Conservation (phyloP, 2,888 invertebrate genomes). For the Himalopsyche tibetana region DNA sequence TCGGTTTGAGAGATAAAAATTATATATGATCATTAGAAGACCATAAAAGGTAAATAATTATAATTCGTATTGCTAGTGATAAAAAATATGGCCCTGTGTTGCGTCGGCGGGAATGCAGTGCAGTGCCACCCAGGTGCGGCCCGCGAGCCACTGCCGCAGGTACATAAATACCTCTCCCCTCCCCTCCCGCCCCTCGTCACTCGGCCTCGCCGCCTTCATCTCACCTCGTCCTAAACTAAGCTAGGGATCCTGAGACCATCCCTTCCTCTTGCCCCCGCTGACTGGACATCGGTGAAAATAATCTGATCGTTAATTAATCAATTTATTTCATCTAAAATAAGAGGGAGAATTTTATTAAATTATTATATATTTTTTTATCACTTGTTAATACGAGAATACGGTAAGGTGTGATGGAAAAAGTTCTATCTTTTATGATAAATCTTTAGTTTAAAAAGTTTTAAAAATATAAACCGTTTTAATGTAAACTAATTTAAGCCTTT, state of each 20-base stretch:
- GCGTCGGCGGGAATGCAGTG: conserved; percentile 38
- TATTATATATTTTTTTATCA: too few relatives aligned
- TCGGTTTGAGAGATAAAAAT: too few relatives aligned
- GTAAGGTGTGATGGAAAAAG: too few relatives aligned
- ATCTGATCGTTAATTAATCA: background rate
- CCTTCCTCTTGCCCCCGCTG: conserved; percentile 5
- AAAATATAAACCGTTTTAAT: too few relatives aligned
- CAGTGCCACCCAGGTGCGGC: conserved; percentile 42
- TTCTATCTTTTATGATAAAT: too few relatives aligned
- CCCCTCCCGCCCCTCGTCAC: background rate
- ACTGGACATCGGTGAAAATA: conserved; percentile 13
- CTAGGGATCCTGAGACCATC: background rate
- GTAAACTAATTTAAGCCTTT: too few relatives aligned
- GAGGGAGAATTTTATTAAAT: too few relatives aligned
- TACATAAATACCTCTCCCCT: conserved; percentile 36
- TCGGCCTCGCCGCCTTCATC: background rate
- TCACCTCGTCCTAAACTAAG: background rate
- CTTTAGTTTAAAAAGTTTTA: too few relatives aligned
- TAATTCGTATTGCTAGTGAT: conserved; percentile 16
- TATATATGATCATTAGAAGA: background rate
- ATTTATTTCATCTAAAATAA: background rate
- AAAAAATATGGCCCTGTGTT: conserved; percentile 19
- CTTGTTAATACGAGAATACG: too few relatives aligned
- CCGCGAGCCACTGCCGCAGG: conserved; percentile 40
- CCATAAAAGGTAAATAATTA: conserved; percentile 8